Evolutionary conservation across 2,113 vertebrate genomes (phyloP).

Genomic region (Sclerurus mexicanus): DNA sequence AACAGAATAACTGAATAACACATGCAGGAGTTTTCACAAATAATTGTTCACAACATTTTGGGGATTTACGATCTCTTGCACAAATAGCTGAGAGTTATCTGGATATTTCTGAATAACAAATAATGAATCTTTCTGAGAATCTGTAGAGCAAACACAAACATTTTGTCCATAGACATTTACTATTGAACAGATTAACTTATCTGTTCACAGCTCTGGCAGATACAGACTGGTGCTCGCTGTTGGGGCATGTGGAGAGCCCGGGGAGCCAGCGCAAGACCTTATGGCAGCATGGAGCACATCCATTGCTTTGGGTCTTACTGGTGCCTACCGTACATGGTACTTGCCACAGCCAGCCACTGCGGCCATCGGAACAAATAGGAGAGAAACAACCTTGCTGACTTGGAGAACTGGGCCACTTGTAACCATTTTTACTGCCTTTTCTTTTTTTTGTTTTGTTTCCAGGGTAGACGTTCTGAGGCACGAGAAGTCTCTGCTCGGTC

Average conservation of each 20-base stretch:
- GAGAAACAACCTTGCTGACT: neutral
- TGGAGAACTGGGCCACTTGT: neutral
- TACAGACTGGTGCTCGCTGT: rapidly evolving
- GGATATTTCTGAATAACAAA: neutral
- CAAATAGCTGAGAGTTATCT: neutral
- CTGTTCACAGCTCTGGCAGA: neutral
- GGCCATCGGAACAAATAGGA: neutral
- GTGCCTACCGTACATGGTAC: neutral
- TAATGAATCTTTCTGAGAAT: neutral
- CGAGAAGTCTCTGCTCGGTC: neutral
- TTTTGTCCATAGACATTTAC: neutral
- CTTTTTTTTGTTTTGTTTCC: neutral
- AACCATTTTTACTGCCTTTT: neutral
- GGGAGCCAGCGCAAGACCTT: neutral
- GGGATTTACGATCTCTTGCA: neutral
- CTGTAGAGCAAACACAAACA: neutral
- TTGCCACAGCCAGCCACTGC: neutral
- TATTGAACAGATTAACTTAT: neutral
- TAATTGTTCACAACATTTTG: neutral
- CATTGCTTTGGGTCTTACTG: neutral
- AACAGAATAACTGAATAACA: neutral
- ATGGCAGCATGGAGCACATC: neutral
- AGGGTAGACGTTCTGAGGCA: neutral
- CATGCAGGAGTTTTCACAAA: neutral
- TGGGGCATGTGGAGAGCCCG: neutral